These are phyloP conservation scores for Pseudotriccus pelzelni DNA, from an alignment of 2,797 vertebrate genomes.

Conservation along the genomic window DNA sequence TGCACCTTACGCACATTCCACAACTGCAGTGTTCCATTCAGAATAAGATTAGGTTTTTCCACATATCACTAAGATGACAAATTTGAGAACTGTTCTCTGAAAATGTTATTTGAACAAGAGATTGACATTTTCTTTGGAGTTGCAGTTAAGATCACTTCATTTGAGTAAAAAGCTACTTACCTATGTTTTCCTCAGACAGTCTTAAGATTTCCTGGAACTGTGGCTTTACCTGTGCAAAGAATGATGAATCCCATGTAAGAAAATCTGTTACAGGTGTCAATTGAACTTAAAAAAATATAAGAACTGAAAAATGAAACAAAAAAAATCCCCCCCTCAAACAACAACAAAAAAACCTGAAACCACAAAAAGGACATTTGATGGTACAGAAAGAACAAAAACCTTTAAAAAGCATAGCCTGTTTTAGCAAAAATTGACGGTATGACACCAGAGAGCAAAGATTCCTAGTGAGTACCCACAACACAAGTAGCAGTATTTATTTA, in stretches of 20 bases:
- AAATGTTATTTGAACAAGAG: neutral
- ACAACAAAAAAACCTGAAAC: neutral
- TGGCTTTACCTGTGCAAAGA: conserved; percentile 88
- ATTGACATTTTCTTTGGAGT: neutral
- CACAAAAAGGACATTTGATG: neutral
- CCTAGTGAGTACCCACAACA: neutral
- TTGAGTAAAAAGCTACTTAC: conserved; percentile 77
- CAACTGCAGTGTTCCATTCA: neutral
- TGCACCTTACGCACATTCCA: neutral
- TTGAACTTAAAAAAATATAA: neutral
- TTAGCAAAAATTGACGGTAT: neutral
- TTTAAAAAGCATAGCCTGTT: neutral
- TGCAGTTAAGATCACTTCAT: neutral
- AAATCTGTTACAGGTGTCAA: neutral
- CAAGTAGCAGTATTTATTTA: neutral
- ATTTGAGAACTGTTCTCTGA: neutral
- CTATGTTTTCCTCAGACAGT: conserved; percentile 96
- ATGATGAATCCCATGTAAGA: conserved; percentile 30
- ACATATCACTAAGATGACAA: neutral
- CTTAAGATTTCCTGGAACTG: conserved; percentile 98
- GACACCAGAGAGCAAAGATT: neutral
- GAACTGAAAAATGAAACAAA: neutral
- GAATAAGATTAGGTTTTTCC: neutral
- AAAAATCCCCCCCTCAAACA: neutral
- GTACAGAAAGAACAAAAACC: neutral